Evolutionary conservation across 2,113 vertebrate species (phyloP).

Genomic region (Larimichthys crocea): DNA sequence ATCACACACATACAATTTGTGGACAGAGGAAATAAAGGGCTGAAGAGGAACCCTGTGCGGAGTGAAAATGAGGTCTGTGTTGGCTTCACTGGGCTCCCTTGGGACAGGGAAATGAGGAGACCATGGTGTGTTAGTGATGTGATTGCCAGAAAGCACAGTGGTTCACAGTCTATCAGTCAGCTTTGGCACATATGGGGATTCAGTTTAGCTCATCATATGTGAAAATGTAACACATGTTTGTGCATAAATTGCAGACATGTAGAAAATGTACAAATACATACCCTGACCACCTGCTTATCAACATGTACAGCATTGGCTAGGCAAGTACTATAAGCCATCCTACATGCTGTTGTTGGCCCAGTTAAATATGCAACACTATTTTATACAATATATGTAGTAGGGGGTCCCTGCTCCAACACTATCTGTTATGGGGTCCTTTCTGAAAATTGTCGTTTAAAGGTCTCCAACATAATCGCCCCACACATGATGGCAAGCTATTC

Average conservation of each 20-base stretch:
- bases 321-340: too few species aligned
- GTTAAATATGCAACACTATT: too few species aligned
- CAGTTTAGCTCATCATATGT: slow-evolving; percentile 40
- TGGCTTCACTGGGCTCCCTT: slow-evolving; percentile 44
- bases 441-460: background rate
- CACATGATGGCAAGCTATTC: background rate
- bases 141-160: slow-evolving; percentile 47
- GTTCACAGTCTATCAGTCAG: slow-evolving; percentile 30
- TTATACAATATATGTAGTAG: too few species aligned
- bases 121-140: slow-evolving; percentile 67
- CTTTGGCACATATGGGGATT: slow-evolving; percentile 43
- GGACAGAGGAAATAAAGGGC: slow-evolving; percentile 61
- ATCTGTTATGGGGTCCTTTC: too few species aligned
- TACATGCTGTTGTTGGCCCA: too few species aligned
- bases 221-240: slow-evolving; percentile 37
- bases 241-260: slow-evolving; percentile 36
- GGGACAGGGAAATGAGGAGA: slow-evolving; percentile 57
- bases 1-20: slow-evolving; percentile 74
- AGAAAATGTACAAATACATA: slow-evolving; percentile 8
- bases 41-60: slow-evolving; percentile 60
- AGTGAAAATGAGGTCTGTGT: slow-evolving; percentile 76
- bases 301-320: background rate
- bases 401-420: too few species aligned
- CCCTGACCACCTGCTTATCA: slow-evolving; percentile 11
- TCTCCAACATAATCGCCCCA: background rate